Conservation (phyloP, 2,888 invertebrate genomes). For the Thecocarcelia acutangulata region DNA sequence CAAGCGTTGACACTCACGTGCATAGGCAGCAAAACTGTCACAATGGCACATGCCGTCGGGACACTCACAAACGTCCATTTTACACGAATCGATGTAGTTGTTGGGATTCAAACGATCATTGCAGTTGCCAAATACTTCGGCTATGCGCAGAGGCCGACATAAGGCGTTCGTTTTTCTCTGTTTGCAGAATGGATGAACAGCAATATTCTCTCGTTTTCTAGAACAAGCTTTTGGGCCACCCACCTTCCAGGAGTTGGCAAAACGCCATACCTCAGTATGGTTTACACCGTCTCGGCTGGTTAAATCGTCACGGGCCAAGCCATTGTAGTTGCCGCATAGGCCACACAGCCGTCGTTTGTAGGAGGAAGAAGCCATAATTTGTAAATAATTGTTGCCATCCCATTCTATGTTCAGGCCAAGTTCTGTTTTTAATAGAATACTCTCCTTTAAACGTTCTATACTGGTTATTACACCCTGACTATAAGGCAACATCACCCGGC, state of each 20-base stretch:
- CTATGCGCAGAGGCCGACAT: slow-evolving; percentile 83
- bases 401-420: slow-evolving; percentile 93
- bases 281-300: slow-evolving; percentile 86
- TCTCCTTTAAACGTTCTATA: slow-evolving; percentile 85
- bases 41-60: slow-evolving; percentile 91
- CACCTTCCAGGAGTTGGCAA: slow-evolving; percentile 95
- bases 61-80: slow-evolving; percentile 94
- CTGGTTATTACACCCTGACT: slow-evolving; percentile 83
- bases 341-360: slow-evolving; percentile 92
- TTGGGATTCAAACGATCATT: slow-evolving; percentile 89
- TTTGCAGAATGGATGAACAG: slow-evolving; percentile 82
- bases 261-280: slow-evolving; percentile 85
- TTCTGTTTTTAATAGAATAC: slow-evolving; percentile 86
- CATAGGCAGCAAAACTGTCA: slow-evolving; percentile 94
- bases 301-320: slow-evolving; percentile 92
- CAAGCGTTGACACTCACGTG: slow-evolving; percentile 90
- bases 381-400: slow-evolving; percentile 96
- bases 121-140: slow-evolving; percentile 87
- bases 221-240: slow-evolving; percentile 90
- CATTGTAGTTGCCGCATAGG: slow-evolving; percentile 97
- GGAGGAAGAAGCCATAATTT: slow-evolving; percentile 88
- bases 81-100: slow-evolving; percentile 93
- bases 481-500: slow-evolving; percentile 87
- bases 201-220: slow-evolving; percentile 82
- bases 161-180: slow-evolving; percentile 82